Conservation (phyloP, 2,797 vertebrate genomes). For the Remorina albescens region DNA sequence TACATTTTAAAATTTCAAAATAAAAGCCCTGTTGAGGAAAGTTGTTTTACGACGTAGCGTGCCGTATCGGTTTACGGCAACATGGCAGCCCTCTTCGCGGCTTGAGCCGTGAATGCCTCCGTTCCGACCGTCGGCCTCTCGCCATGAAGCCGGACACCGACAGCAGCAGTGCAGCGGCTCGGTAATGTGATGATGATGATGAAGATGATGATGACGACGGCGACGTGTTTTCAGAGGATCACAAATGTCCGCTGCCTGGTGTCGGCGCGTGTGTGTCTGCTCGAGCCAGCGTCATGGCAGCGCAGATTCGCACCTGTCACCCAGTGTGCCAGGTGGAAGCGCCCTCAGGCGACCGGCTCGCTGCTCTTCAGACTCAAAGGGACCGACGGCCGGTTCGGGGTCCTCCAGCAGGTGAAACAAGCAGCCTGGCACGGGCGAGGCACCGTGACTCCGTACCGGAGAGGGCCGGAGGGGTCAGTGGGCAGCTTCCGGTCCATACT, state of each 20-base stretch:
- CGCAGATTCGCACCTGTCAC: slow-evolving; percentile 45
- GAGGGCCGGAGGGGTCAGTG: slow-evolving; percentile 49
- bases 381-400: slow-evolving; percentile 3
- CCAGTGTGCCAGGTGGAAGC: not conserved
- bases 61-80: slow-evolving; percentile 76
- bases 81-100: slow-evolving; percentile 76
- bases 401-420: slow-evolving; percentile 3
- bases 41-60: slow-evolving; percentile 52
- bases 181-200: slow-evolving; percentile 44
- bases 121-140: slow-evolving; percentile 6
- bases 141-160: slow-evolving; percentile 12
- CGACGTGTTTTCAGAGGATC: slow-evolving; percentile 54
- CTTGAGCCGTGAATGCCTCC: not conserved
- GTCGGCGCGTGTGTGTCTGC: slow-evolving; percentile 48
- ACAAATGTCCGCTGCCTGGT: slow-evolving; percentile 27
- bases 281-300: slow-evolving; percentile 58
- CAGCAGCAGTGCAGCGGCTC: slow-evolving; percentile 12
- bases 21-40: slow-evolving; percentile 9
- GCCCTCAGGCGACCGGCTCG: not conserved
- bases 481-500: slow-evolving; percentile 14
- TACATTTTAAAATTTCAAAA: slow-evolving; percentile 23
- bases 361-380: not conserved
- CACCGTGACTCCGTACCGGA: not conserved
- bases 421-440: not conserved
- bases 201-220: slow-evolving; percentile 56